phyloP scores from a whole-genome alignment of 2,797 vertebrate species.

The Momotus momota region DNA sequence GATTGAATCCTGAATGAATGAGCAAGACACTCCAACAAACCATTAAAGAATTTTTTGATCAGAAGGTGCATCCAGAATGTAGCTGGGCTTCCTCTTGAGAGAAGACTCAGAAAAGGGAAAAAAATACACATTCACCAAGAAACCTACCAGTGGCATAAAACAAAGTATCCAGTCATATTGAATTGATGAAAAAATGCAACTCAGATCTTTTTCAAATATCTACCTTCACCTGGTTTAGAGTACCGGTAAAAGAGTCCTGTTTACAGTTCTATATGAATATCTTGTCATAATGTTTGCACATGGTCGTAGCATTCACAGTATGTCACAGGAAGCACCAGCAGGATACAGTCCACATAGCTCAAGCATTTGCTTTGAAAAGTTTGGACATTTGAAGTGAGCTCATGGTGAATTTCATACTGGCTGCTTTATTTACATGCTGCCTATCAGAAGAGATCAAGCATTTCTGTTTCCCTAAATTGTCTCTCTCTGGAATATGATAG shows the following conservation, averaged over 20 bases:
- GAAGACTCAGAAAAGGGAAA: background rate
- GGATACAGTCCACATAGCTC: background rate
- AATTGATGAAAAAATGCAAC: background rate
- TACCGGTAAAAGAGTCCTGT: background rate
- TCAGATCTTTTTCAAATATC: background rate
- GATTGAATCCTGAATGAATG: background rate
- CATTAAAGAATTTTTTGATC: background rate
- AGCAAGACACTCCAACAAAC: background rate
- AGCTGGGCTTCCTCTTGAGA: background rate
- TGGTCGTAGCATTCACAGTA: background rate
- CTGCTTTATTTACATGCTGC: constrained; percentile 54
- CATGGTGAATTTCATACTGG: constrained; percentile 49
- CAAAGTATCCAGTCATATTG: background rate
- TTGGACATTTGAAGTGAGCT: constrained; percentile 40
- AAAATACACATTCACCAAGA: background rate
- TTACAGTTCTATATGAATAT: background rate
- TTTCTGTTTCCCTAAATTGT: constrained; percentile 51
- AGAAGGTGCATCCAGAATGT: background rate
- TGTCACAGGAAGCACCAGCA: background rate
- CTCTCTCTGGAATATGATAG: constrained; percentile 59
- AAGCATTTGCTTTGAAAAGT: constrained; percentile 41
- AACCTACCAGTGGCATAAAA: background rate
- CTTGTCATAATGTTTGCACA: background rate
- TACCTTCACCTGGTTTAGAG: background rate
- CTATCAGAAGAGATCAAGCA: constrained; percentile 49